Evolutionary conservation across 2,113 vertebrate genomes (phyloP).

Genomic region (Ophiodon elongatus): DNA sequence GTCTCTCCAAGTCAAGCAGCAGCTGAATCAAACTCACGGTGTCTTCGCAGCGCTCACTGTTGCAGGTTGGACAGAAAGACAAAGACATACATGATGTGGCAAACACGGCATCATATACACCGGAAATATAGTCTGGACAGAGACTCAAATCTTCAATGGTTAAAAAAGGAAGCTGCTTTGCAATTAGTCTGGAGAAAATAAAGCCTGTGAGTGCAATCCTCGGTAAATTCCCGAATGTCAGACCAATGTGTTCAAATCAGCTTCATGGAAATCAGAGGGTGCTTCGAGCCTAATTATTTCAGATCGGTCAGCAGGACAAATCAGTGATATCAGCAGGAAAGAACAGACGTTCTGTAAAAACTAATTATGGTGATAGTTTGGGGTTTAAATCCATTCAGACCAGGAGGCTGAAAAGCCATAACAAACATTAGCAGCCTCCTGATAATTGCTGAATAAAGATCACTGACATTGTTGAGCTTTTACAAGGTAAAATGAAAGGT

Average conservation of each 20-base stretch:
- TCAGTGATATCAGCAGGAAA: not conserved
- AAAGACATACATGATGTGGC: not conserved
- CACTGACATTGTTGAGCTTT: not conserved
- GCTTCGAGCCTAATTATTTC: not conserved
- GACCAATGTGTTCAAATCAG: not conserved
- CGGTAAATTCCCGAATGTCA: not conserved
- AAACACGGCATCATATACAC: not conserved
- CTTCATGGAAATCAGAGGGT: not conserved
- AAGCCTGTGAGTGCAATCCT: not conserved
- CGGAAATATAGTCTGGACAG: not conserved
- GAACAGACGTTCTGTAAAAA: not conserved
- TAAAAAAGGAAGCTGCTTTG: not conserved
- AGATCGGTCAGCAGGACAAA: conserved; percentile 1
- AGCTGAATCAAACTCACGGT: conserved; percentile 6
- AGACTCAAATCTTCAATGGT: not conserved
- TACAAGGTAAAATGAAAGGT: not conserved
- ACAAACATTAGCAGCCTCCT: not conserved
- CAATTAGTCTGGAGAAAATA: not conserved
- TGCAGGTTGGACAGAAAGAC: not conserved
- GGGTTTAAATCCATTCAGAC: not conserved
- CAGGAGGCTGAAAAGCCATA: not conserved
- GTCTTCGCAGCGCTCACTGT: conserved; percentile 4
- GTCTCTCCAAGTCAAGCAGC: conserved; percentile 10
- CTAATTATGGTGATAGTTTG: not conserved
- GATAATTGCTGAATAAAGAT: conserved; percentile 4